These are phyloP conservation scores for Chondrilla cf. caribensis DNA, from an alignment of 37 sponge, comb jelly and placozoan genomes.

Conservation along the genomic window DNA sequence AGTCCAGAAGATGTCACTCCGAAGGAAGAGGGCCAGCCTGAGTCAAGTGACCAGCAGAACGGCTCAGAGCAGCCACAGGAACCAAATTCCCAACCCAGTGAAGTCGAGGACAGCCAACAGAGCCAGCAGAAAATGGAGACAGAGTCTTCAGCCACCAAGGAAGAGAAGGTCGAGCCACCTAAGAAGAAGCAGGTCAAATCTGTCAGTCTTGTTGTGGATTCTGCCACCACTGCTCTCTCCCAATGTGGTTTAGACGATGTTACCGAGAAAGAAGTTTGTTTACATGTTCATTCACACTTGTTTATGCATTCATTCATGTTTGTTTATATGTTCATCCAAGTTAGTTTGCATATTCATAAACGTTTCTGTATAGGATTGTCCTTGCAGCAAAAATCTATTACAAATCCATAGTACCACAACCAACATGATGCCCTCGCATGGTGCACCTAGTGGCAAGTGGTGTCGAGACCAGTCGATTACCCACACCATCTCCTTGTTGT, in stretches of 20 bases:
- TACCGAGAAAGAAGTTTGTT: slow-evolving; percentile 71
- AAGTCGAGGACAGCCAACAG: neutral
- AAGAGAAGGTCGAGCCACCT: slow-evolving; percentile 30
- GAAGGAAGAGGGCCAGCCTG: slow-evolving; percentile 14
- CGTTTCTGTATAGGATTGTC: too few relatives aligned
- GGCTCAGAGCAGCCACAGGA: slow-evolving; percentile 26
- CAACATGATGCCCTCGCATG: too few relatives aligned
- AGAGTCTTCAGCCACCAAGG: neutral
- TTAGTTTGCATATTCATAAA: neutral
- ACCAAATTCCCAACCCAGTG: too few relatives aligned
- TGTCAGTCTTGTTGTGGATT: slow-evolving; percentile 57
- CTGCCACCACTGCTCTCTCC: slow-evolving; percentile 37
- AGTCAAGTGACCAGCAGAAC: neutral
- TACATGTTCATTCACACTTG: neutral
- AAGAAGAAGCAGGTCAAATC: slow-evolving; percentile 67
- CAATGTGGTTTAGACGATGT: slow-evolving; percentile 49
- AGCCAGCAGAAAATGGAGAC: slow-evolving; percentile 5
- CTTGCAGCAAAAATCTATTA: neutral
- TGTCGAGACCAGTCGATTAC: too few relatives aligned
- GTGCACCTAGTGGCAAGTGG: too few relatives aligned
- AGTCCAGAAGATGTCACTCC: neutral
- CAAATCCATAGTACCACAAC: too few relatives aligned
- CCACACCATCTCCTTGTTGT: neutral
- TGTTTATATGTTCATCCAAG: neutral
- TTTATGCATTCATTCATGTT: neutral